phyloP scores from a whole-genome alignment of 1,140 invertebrate genomes.

The Megalonaias nervosa region DNA sequence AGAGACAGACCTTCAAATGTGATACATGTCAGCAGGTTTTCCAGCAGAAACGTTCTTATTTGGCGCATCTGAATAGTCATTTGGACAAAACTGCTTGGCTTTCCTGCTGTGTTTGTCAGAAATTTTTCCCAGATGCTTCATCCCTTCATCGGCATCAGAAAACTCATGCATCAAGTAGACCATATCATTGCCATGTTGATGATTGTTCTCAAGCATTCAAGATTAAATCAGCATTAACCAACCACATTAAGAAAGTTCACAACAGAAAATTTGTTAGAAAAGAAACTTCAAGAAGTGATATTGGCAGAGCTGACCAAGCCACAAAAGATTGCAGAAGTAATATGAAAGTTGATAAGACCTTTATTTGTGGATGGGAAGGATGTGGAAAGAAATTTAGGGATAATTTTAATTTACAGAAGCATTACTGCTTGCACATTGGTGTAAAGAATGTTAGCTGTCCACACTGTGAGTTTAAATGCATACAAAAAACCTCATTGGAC shows the following conservation, averaged over 20 bases:
- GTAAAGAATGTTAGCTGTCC: slow-evolving; percentile 29
- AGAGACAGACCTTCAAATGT: slow-evolving; percentile 28
- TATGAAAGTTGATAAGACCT: background rate
- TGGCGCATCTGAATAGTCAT: slow-evolving; percentile 20
- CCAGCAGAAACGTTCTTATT: slow-evolving; percentile 28
- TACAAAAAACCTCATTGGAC: slow-evolving; percentile 41
- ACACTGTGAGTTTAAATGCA: slow-evolving; percentile 30
- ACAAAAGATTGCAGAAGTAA: background rate
- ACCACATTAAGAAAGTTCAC: slow-evolving; percentile 41
- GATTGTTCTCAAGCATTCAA: slow-evolving; percentile 37
- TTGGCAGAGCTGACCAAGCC: slow-evolving; percentile 10
- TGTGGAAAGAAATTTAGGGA: slow-evolving; percentile 40
- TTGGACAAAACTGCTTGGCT: background rate
- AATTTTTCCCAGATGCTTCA: slow-evolving; percentile 29
- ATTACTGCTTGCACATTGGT: slow-evolving; percentile 35
- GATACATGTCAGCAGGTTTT: slow-evolving; percentile 27
- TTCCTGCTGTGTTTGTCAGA: slow-evolving; percentile 38
- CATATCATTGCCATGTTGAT: slow-evolving; percentile 32
- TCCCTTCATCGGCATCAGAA: slow-evolving; percentile 38
- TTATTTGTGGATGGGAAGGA: slow-evolving; percentile 18
- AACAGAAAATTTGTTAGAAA: background rate
- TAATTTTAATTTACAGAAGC: slow-evolving; percentile 35
- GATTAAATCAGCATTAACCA: slow-evolving; percentile 26
- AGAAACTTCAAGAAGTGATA: background rate
- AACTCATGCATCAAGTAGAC: slow-evolving; percentile 30